Evolutionary conservation across 2,797 vertebrate genomes (phyloP).

Genomic region (Salarias fasciatus): DNA sequence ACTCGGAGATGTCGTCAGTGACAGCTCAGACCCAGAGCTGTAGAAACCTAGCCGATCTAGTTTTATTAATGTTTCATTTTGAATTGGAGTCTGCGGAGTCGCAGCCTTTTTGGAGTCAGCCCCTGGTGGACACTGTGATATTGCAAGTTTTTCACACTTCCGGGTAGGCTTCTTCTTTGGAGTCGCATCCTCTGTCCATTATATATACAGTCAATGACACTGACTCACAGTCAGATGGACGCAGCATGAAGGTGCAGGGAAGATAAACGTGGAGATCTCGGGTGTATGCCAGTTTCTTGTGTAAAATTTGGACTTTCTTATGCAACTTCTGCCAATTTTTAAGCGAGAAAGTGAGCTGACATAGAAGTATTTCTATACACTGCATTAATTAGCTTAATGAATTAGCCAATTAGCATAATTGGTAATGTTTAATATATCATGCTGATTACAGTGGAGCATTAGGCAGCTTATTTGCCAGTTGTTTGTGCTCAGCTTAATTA

Average conservation of each 20-base stretch:
- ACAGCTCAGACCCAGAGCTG: too few relatives aligned
- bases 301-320: constrained; percentile 6
- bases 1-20: too few relatives aligned
- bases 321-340: neutral
- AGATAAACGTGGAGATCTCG: constrained; percentile 12
- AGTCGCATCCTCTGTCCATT: too few relatives aligned
- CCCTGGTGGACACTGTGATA: too few relatives aligned
- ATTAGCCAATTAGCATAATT: constrained; percentile 58
- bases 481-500: constrained; percentile 50
- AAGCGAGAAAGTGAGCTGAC: constrained; percentile 4
- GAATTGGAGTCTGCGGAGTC: too few relatives aligned
- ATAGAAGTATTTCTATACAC: constrained; percentile 29
- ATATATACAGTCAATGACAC: too few relatives aligned
- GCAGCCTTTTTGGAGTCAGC: too few relatives aligned
- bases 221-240: constrained; percentile 44
- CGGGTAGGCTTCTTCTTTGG: too few relatives aligned
- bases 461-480: constrained; percentile 49
- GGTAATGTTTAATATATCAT: constrained; percentile 59
- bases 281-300: constrained; percentile 6
- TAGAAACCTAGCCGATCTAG: too few relatives aligned
- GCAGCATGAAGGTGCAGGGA: constrained; percentile 35
- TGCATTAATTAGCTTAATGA: constrained; percentile 55
- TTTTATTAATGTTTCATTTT: too few relatives aligned
- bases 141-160: too few relatives aligned
- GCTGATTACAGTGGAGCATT: constrained; percentile 56